These are phyloP conservation scores for Catalaphyllia jardinei DNA, from an alignment of 64 coral and sea anemone genomes.

Conservation along the genomic window DNA sequence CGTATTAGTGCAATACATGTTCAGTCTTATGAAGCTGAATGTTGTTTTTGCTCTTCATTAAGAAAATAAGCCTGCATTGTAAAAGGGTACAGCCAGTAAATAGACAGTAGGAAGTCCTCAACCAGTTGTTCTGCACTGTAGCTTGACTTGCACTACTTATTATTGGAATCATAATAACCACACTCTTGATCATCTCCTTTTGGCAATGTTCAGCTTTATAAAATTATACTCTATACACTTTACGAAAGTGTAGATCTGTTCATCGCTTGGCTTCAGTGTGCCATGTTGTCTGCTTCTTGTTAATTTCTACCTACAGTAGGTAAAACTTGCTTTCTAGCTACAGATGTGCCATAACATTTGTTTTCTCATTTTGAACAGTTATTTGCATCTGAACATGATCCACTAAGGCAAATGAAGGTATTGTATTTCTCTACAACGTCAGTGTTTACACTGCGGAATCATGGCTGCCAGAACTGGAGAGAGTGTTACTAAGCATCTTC, in stretches of 20 bases:
- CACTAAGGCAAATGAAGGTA: slow-evolving; percentile 97
- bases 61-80: too few relatives aligned
- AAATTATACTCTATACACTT: not conserved
- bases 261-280: not conserved
- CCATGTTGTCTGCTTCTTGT: not conserved
- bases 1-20: too few relatives aligned
- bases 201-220: not conserved
- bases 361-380: slow-evolving; percentile 99
- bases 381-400: slow-evolving; percentile 96
- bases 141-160: not conserved
- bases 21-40: too few relatives aligned
- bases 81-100: too few relatives aligned
- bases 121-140: not conserved
- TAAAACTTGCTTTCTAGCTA: slow-evolving; percentile 14
- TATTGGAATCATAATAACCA: not conserved
- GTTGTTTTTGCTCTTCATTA: too few relatives aligned
- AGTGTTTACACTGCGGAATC: slow-evolving; percentile 60
- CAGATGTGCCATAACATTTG: slow-evolving; percentile 94
- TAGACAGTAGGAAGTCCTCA: not conserved
- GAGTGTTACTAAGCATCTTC: not conserved
- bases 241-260: not conserved
- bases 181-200: not conserved
- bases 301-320: not conserved
- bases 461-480: slow-evolving; percentile 21
- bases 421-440: slow-evolving; percentile 83